Evolutionary conservation across 2,888 invertebrate genomes (phyloP).

Genomic region (Drosophila anceps): DNA sequence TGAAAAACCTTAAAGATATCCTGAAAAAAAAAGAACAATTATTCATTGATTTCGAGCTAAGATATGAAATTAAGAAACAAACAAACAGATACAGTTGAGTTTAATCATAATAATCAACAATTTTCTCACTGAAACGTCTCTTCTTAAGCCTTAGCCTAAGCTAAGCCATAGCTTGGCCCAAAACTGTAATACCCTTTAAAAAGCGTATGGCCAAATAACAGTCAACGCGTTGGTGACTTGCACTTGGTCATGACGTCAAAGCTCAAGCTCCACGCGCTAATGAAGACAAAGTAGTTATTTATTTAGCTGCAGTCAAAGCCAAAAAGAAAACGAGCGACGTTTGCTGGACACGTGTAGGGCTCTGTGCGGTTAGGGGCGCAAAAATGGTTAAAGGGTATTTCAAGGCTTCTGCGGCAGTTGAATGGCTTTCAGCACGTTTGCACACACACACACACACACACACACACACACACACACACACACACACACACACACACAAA

Average conservation of each 20-base stretch:
- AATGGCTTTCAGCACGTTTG: slow-evolving; percentile 24
- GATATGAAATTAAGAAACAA: not conserved
- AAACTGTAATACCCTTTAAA: not conserved
- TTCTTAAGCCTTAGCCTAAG: not conserved
- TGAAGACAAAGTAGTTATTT: slow-evolving; percentile 69
- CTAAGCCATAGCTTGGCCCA: not conserved
- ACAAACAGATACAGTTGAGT: too few species aligned
- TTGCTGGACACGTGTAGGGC: not conserved
- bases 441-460: slow-evolving; percentile 15
- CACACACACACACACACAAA: not conserved
- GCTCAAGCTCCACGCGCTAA: slow-evolving; percentile 48
- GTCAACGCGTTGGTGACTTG: slow-evolving; percentile 45
- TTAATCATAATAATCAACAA: too few species aligned
- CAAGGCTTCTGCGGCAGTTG: slow-evolving; percentile 46
- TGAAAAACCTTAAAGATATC: not conserved
- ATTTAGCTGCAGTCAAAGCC: slow-evolving; percentile 40
- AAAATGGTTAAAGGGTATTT: slow-evolving; percentile 7
- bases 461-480: too few species aligned
- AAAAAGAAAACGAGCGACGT: slow-evolving; percentile 9
- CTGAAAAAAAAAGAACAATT: too few species aligned
- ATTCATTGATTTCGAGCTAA: too few species aligned
- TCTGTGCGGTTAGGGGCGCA: not conserved
- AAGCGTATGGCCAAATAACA: not conserved
- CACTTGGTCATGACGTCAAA: slow-evolving; percentile 65
- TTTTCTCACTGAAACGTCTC: not conserved